phyloP scores from a whole-genome alignment of 1,140 invertebrate genomes.

The Bombus waltoni region DNA sequence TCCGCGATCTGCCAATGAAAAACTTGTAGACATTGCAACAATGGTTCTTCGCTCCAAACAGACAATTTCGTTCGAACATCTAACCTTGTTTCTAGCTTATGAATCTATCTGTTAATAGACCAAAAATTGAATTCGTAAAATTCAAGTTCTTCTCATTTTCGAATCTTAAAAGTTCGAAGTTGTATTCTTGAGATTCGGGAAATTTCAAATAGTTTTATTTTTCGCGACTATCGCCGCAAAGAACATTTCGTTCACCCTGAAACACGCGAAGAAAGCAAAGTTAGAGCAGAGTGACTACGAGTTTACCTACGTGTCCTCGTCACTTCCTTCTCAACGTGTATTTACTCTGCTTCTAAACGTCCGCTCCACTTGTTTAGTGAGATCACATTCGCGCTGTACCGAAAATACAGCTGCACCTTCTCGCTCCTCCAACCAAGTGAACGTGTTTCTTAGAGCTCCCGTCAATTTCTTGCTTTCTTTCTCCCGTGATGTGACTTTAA shows the following conservation, averaged over 20 bases:
- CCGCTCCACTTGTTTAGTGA: slow-evolving; percentile 26
- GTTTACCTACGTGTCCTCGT: slow-evolving; percentile 1
- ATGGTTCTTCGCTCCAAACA: no score
- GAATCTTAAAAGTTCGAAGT: no score
- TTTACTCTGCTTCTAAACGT: slow-evolving; percentile 26
- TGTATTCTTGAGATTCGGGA: not conserved
- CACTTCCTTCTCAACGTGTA: slow-evolving; percentile 14
- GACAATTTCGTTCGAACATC: no score
- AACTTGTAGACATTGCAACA: no score
- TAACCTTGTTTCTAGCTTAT: no score
- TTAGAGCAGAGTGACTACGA: not conserved
- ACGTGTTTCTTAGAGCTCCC: not conserved
- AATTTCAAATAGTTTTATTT: not conserved
- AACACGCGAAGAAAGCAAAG: not conserved
- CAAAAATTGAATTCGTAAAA: not conserved
- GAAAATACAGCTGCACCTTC: slow-evolving; percentile 25
- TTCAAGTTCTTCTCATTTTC: not conserved
- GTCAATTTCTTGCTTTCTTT: not conserved
- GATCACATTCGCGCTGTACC: slow-evolving; percentile 28
- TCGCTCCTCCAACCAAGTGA: not conserved
- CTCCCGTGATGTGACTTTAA: slow-evolving; percentile 3
- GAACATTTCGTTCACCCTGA: not conserved
- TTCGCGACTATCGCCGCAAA: no score
- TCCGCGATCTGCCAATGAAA: no score
- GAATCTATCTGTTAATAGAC: no score